Base-by-base conservation (phyloP, 1,140 invertebrate genomes). In the Thaumetopoea pityocampa region DNA sequence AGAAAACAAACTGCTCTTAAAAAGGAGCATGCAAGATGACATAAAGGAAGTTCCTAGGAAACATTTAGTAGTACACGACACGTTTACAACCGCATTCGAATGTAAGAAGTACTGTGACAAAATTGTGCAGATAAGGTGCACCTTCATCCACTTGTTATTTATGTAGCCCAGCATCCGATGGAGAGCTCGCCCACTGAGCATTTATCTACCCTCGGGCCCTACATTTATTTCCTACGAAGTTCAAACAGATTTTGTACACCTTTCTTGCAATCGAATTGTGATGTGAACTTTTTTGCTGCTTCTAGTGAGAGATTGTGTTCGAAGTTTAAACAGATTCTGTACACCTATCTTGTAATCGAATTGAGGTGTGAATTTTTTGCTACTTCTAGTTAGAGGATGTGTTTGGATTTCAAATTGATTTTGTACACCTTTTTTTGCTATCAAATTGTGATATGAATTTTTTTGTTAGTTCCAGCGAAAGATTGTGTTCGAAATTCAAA, bases 71-170 rank as follows among this genome's bases (percentile, higher is more conserved):
- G 12, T 12, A 41, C 19, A 16, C 8, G 6, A 28, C 37, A 33
- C 29, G 40, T 34, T 43, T 34, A 43, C 40, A 34, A 43, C 20
- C 26, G 43, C 34, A 67, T 55, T 66, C 59, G 58, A 59, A 66
- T 34, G 61, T 56, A 59, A 55, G 52, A 51, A 59, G 51, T 62
- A 42, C 36, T 27, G 48, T 62, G 62, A 55, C 64, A 67, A 59
- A 50, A 40, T 49, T 43, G 33, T 30, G 19, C 27, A 57, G 76
- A 81, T 81, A 83, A 81, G 67, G 52, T 37, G 33, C 57, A 66
- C 68, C 69, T 71, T 63, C 67, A 71, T 78, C 63, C 67, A 68
- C 56, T 58, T 61, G n/a, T 77, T 81, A 78, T 81, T 84, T 84
- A 81, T 81, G 73, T 80, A 73, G 63, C 71, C 36, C 55, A 33